Conservation (phyloP, 2,113 vertebrate species). For the Bombycilla garrulus region DNA sequence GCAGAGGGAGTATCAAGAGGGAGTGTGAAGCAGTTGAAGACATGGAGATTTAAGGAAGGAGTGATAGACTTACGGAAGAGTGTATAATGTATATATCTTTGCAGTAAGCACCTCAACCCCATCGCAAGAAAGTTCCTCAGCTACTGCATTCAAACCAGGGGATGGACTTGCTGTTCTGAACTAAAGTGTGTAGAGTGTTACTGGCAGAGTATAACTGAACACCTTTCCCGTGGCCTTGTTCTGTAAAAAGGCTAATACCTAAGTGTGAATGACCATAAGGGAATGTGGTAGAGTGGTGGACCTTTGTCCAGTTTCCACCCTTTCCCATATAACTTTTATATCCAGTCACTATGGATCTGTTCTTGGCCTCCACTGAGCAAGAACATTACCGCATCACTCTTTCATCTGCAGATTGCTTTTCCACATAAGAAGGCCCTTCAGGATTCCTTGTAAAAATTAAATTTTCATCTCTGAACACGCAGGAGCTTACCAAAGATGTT, state of each 20-base stretch:
- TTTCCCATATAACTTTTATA: neutral
- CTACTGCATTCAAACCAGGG: neutral
- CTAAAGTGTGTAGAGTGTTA: neutral
- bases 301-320: neutral
- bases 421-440: neutral
- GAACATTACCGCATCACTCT: neutral
- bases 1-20: neutral
- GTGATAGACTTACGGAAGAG: neutral
- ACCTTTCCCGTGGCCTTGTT: neutral
- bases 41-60: neutral
- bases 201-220: neutral
- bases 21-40: neutral
- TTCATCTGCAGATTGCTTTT: neutral
- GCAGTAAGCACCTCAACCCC: neutral
- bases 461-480: neutral
- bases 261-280: neutral
- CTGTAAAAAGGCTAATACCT: neutral
- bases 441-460: neutral
- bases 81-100: neutral
- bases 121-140: neutral
- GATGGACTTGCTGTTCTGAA: neutral
- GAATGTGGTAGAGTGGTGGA: neutral
- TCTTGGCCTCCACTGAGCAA: neutral
- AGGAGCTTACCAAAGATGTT: neutral
- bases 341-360: neutral